Conservation (phyloP, 2,888 invertebrate species). For the Capitulum mitella region DNA sequence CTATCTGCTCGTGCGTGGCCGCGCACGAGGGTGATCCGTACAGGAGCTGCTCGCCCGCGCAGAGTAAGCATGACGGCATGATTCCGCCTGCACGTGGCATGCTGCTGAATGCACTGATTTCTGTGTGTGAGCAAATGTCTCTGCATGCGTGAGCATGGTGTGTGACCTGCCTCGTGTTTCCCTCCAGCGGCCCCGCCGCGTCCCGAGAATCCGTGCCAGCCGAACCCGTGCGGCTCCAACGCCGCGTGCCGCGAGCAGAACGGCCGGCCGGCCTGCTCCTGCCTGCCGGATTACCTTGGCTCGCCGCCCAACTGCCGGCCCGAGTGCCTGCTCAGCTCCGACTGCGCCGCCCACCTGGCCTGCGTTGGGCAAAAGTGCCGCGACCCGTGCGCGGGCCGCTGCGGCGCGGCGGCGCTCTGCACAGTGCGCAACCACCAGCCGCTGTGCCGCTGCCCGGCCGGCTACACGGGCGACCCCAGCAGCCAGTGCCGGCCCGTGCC, state of each 20-base stretch:
- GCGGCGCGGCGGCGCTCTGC: slow-evolving; percentile 61
- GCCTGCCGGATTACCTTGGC: slow-evolving; percentile 57
- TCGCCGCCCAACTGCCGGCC: slow-evolving; percentile 49
- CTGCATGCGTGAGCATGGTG: neutral
- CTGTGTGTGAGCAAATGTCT: neutral
- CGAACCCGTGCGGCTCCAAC: slow-evolving; percentile 69
- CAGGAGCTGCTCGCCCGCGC: slow-evolving; percentile 55
- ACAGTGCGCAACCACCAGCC: slow-evolving; percentile 51
- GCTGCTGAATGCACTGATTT: neutral
- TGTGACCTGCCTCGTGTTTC: neutral
- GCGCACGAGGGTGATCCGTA: slow-evolving; percentile 60
- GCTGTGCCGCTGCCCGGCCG: slow-evolving; percentile 40
- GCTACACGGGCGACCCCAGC: slow-evolving; percentile 40
- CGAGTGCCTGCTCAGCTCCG: slow-evolving; percentile 68
- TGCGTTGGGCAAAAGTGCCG: slow-evolving; percentile 38
- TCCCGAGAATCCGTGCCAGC: slow-evolving; percentile 55
- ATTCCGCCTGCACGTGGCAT: neutral
- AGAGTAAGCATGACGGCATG: neutral
- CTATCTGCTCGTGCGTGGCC: slow-evolving; percentile 39
- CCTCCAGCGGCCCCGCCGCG: neutral
- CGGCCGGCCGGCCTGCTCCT: slow-evolving; percentile 51
- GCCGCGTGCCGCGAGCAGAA: slow-evolving; percentile 44
- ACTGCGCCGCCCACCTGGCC: slow-evolving; percentile 55
- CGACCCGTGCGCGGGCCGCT: slow-evolving; percentile 35
- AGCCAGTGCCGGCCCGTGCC: slow-evolving; percentile 36